Conservation (phyloP, 1,140 invertebrate species). For the Zaprionus vittiger region DNA sequence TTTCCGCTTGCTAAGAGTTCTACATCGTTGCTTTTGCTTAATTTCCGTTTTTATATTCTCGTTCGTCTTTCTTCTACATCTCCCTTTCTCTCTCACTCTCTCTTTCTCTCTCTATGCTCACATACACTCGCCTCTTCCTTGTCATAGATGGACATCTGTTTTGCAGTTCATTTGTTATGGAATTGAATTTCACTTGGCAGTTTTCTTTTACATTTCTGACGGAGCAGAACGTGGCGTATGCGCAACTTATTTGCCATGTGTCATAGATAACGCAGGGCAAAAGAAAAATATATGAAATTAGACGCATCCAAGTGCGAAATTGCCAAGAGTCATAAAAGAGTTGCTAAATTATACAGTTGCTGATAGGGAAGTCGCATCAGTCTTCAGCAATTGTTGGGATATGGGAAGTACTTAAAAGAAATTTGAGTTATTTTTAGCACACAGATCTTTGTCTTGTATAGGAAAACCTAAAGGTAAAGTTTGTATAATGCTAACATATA, state of each 20-base stretch:
- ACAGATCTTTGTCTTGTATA: too few relatives aligned
- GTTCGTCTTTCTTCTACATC: conserved; percentile 13
- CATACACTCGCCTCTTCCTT: conserved; percentile 5
- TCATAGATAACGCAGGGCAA: conserved; percentile 46
- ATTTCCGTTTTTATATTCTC: conserved; percentile 66
- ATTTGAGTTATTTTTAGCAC: too few relatives aligned
- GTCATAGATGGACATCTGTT: conserved; percentile 69
- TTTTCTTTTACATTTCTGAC: conserved; percentile 30
- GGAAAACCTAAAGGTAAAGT: too few relatives aligned
- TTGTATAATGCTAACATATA: too few relatives aligned
- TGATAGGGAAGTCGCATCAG: conserved; percentile 11
- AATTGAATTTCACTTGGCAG: conserved; percentile 66
- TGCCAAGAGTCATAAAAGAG: conserved; percentile 47
- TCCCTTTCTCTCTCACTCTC: conserved; percentile 11
- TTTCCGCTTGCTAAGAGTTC: conserved; percentile 51
- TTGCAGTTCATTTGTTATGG: conserved; percentile 77
- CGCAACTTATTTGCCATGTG: conserved; percentile 72
- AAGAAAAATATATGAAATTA: conserved; percentile 55
- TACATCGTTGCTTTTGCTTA: conserved; percentile 56
- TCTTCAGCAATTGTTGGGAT: conserved; percentile 21
- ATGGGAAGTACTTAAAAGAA: background rate
- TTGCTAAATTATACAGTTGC: conserved; percentile 27
- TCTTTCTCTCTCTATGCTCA: background rate
- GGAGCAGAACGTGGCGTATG: conserved; percentile 56
- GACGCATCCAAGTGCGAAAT: conserved; percentile 69